phyloP scores from a whole-genome alignment of 2,797 vertebrate genomes.

The Silurus lanzhouensis region DNA sequence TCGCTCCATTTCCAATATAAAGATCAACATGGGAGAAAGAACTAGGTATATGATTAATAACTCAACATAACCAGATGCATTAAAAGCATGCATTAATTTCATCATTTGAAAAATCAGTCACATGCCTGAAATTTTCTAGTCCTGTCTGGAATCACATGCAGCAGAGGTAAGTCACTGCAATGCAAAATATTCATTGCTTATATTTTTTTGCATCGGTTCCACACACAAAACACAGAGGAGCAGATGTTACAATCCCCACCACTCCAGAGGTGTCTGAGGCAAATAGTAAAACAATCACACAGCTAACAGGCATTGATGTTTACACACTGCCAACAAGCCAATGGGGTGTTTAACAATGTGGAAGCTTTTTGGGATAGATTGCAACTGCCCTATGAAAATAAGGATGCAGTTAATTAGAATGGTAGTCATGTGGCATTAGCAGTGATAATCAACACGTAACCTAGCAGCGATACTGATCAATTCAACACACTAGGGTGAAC shows the following conservation, averaged over 20 bases:
- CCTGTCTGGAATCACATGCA: not conserved
- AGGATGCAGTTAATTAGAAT: conserved; percentile 33
- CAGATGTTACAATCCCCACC: conserved; percentile 26
- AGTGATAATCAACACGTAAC: conserved; percentile 36
- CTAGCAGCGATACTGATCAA: conserved; percentile 24
- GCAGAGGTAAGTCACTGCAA: not conserved
- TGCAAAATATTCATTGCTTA: conserved; percentile 7
- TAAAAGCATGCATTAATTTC: not conserved
- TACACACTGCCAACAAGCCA: conserved; percentile 40
- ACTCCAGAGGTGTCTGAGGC: conserved; percentile 9
- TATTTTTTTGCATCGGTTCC: not conserved
- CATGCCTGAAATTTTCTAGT: not conserved
- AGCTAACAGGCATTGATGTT: conserved; percentile 27
- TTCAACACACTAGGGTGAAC: conserved; percentile 13
- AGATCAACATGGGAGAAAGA: conserved; percentile 1
- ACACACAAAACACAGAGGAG: not conserved
- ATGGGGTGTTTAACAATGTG: conserved; percentile 21
- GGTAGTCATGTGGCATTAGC: conserved; percentile 26
- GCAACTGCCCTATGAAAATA: conserved; percentile 27
- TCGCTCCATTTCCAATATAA: conserved; percentile 5
- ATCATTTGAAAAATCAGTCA: not conserved
- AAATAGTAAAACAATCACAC: conserved; percentile 12
- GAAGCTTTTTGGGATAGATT: conserved; percentile 35
- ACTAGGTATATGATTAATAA: not conserved
- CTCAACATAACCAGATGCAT: not conserved